A percentile compares a stretch with the other conserved stretches of the same genome.
Conservation (phyloP, 1,140 invertebrate species). For the Tetramorium simillimum region DNA sequence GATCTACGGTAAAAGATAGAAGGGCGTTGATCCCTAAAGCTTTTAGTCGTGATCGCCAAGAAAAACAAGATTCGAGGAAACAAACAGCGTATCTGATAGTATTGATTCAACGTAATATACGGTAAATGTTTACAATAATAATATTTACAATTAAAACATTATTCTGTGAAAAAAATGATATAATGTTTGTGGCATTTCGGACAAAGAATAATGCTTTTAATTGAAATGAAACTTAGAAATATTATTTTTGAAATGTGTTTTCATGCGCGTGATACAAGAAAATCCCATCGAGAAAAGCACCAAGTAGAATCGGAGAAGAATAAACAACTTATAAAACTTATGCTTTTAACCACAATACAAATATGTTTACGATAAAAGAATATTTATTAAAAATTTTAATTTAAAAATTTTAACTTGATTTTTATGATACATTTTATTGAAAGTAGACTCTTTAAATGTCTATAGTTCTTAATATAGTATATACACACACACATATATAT, state of each 20-base stretch:
- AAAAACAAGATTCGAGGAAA: constrained; percentile 11
- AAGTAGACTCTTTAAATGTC: neutral
- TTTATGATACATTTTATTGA: neutral
- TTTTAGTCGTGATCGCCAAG: constrained; percentile 32
- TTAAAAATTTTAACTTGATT: neutral
- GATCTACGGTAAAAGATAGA: neutral
- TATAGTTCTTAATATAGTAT: neutral
- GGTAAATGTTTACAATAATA: constrained; percentile 20
- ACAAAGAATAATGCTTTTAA: neutral
- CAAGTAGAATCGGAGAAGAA: neutral
- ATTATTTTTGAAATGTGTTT: constrained; percentile 10
- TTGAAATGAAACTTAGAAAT: constrained; percentile 1
- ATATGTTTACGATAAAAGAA: constrained; percentile 33
- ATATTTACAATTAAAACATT: neutral
- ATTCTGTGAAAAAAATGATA: neutral
- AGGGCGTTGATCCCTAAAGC: constrained; percentile 38
- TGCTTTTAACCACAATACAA: neutral
- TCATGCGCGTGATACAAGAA: neutral
- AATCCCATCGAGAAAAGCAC: neutral
- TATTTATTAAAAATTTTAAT: neutral
- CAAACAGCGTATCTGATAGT: constrained; percentile 13
- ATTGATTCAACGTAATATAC: constrained; percentile 23
- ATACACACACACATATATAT: neutral
- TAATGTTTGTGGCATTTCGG: neutral
- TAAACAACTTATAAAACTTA: constrained; percentile 19